A percentile compares a stretch with the other conserved stretches of the same genome.
phyloP scores from a whole-genome alignment of 2,888 invertebrate species.

The Noctua pronuba region DNA sequence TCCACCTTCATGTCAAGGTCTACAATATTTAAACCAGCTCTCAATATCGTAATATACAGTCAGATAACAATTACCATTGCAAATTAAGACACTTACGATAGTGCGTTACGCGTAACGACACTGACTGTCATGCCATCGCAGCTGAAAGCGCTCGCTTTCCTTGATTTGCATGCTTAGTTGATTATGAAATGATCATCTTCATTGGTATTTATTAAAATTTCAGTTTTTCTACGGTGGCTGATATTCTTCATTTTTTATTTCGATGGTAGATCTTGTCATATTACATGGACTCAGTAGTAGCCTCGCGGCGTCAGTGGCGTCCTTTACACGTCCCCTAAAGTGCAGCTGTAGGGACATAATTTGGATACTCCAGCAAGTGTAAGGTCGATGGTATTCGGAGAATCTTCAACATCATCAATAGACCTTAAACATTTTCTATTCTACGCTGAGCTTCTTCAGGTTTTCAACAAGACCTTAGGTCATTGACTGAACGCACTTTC shows the following conservation, averaged over 20 bases:
- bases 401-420: background rate
- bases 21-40: constrained; percentile 28
- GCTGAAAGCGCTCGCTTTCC: constrained; percentile 69
- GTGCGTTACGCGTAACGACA: constrained; percentile 41
- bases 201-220: constrained; percentile 33
- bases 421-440: background rate
- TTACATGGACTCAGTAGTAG: background rate
- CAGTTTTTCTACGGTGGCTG: background rate
- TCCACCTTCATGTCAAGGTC: constrained; percentile 54
- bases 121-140: constrained; percentile 52
- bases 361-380: background rate
- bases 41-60: constrained; percentile 41
- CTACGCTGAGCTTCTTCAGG: background rate
- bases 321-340: background rate
- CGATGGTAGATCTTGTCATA: background rate
- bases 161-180: constrained; percentile 68
- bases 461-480: background rate
- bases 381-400: background rate
- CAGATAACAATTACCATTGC: constrained; percentile 57
- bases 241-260: background rate
- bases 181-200: constrained; percentile 45
- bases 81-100: constrained; percentile 54
- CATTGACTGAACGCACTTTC: background rate
- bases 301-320: background rate
- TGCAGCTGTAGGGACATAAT: background rate